These are phyloP conservation scores for Myrmophylax atrothorax DNA, from an alignment of 2,113 vertebrate genomes.

Conservation along the genomic window DNA sequence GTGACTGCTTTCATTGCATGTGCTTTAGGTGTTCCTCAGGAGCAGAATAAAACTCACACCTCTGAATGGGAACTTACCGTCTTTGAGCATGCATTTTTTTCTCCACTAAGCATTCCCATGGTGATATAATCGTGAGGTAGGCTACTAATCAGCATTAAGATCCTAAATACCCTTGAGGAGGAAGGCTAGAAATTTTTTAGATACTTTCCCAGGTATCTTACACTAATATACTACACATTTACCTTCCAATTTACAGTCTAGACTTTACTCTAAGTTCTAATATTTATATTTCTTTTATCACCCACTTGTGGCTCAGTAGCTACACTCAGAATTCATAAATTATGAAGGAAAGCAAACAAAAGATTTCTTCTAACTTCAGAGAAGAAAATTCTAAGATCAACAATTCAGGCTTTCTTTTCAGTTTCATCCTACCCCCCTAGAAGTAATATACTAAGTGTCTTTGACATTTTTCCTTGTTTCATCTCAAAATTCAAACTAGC, in stretches of 20 bases:
- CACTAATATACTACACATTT: not conserved
- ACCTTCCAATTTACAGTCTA: not conserved
- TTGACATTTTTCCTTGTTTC: constrained; percentile 55
- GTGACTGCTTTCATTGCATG: not conserved
- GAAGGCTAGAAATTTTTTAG: not conserved
- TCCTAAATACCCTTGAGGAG: not conserved
- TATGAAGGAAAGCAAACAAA: not conserved
- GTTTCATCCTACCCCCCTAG: not conserved
- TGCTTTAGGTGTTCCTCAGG: fast-evolving
- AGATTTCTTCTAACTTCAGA: constrained; percentile 5
- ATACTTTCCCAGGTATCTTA: not conserved
- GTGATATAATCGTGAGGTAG: not conserved
- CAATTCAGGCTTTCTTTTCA: not conserved
- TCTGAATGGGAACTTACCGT: not conserved
- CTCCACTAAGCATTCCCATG: not conserved
- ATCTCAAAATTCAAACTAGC: constrained; percentile 49
- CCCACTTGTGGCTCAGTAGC: not conserved
- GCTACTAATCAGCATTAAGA: not conserved
- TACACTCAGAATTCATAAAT: constrained; percentile 31
- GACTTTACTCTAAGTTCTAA: not conserved
- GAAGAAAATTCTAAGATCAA: constrained; percentile 16
- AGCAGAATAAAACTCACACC: not conserved
- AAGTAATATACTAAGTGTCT: not conserved
- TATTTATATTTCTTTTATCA: constrained; percentile 10
- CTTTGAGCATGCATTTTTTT: not conserved